Evolutionary conservation across 2,797 vertebrate genomes (phyloP).

Genomic region (Nyctalus aviator): DNA sequence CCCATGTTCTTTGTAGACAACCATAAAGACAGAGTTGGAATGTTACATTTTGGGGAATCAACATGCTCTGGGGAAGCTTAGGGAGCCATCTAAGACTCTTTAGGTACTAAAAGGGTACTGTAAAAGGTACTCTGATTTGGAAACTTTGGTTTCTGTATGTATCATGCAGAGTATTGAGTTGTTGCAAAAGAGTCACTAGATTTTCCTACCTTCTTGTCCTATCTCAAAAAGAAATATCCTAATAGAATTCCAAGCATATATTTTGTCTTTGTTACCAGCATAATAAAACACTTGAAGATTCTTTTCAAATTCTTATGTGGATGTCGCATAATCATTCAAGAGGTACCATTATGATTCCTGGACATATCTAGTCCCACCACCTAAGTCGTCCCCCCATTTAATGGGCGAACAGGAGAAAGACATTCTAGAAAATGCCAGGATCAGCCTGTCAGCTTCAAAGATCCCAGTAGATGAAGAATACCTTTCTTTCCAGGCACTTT

Average conservation of each 20-base stretch:
- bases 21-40: background rate
- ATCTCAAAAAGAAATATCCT: background rate
- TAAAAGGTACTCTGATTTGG: background rate
- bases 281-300: conserved; percentile 16
- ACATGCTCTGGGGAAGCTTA: background rate
- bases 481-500: background rate
- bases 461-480: background rate
- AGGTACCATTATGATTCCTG: background rate
- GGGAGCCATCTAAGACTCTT: background rate
- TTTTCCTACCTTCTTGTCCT: background rate
- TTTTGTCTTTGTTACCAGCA: background rate
- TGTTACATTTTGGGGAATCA: background rate
- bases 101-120: background rate
- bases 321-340: background rate
- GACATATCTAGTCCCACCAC: background rate
- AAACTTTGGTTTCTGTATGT: background rate
- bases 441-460: background rate
- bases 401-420: background rate
- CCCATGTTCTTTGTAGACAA: background rate
- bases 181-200: background rate
- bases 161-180: background rate
- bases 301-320: background rate
- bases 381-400: background rate
- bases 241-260: background rate
- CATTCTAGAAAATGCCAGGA: background rate